These are phyloP conservation scores for Drosophila mulleri DNA, from an alignment of 2,888 invertebrate species.

Conservation along the genomic window DNA sequence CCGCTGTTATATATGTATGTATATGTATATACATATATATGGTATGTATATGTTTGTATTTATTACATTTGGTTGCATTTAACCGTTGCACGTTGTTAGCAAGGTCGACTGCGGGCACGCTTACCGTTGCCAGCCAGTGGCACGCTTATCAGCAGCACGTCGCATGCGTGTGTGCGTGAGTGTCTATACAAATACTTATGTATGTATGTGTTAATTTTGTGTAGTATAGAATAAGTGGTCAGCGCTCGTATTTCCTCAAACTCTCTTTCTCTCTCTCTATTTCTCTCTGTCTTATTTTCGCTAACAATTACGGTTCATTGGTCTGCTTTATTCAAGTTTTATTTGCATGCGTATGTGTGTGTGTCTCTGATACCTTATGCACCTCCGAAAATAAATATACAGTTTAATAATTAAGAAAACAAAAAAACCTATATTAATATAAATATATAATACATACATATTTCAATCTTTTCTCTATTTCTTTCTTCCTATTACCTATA, in stretches of 20 bases:
- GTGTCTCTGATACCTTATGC: conserved; percentile 21
- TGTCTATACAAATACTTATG: neutral
- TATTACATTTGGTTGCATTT: conserved; percentile 37
- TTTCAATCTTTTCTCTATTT: conserved; percentile 44
- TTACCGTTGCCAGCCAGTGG: conserved; percentile 36
- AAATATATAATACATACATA: neutral
- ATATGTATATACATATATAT: neutral
- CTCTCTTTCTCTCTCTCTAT: neutral
- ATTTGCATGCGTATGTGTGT: conserved; percentile 6
- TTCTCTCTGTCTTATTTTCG: neutral
- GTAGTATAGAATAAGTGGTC: conserved; percentile 24
- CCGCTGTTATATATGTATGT: neutral
- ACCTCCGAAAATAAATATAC: conserved; percentile 19
- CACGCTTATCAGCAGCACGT: conserved; percentile 49
- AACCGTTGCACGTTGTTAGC: conserved; percentile 44
- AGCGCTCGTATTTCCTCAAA: conserved; percentile 8
- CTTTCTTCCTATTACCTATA: conserved; percentile 46
- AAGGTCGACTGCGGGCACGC: conserved; percentile 50
- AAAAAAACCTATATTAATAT: conserved; percentile 17
- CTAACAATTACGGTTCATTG: conserved; percentile 43
- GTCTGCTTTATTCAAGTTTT: conserved; percentile 19
- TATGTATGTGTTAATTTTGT: conserved; percentile 9
- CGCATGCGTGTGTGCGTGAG: conserved; percentile 8
- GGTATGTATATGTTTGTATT: no score
- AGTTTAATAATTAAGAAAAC: conserved; percentile 28